phyloP scores from a whole-genome alignment of 2,888 invertebrate genomes.

The Lobophora halterata region DNA sequence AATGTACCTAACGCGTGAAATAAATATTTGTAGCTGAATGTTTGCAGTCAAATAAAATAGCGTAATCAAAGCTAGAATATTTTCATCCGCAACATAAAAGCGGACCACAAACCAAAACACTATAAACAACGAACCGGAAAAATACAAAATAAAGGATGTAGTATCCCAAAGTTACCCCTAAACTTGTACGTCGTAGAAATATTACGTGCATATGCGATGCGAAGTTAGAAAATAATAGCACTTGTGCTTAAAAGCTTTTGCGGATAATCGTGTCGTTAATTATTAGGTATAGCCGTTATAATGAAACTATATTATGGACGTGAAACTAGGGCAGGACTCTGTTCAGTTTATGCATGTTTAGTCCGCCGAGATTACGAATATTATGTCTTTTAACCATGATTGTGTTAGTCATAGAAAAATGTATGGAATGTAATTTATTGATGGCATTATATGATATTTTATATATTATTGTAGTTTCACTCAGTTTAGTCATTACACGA shows the following conservation, averaged over 20 bases:
- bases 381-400: constrained; percentile 18
- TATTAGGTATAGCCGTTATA: constrained; percentile 49
- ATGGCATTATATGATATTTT: too few species aligned
- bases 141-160: constrained; percentile 17
- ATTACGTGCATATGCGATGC: constrained; percentile 29
- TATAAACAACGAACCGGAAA: constrained; percentile 18
- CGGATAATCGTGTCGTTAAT: constrained; percentile 59
- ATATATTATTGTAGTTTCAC: too few species aligned
- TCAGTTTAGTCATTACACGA: too few species aligned
- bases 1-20: constrained; percentile 1
- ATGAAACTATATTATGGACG: constrained; percentile 44
- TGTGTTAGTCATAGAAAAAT: not conserved
- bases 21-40: constrained; percentile 16
- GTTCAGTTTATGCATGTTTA: constrained; percentile 20
- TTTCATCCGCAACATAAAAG: constrained; percentile 14
- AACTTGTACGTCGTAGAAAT: constrained; percentile 22
- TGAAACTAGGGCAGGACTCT: constrained; percentile 15
- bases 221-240: constrained; percentile 47
- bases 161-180: constrained; percentile 20
- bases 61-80: constrained; percentile 14
- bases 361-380: constrained; percentile 19
- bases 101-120: constrained; percentile 18
- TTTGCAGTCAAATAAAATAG: constrained; percentile 15
- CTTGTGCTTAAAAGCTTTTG: constrained; percentile 63
- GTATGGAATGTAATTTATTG: constrained; percentile 5